Percentiles rank a stretch among this genome's conserved stretches.
Conservation (phyloP, 2,113 vertebrate genomes). For the Megaptera novaeangliae region DNA sequence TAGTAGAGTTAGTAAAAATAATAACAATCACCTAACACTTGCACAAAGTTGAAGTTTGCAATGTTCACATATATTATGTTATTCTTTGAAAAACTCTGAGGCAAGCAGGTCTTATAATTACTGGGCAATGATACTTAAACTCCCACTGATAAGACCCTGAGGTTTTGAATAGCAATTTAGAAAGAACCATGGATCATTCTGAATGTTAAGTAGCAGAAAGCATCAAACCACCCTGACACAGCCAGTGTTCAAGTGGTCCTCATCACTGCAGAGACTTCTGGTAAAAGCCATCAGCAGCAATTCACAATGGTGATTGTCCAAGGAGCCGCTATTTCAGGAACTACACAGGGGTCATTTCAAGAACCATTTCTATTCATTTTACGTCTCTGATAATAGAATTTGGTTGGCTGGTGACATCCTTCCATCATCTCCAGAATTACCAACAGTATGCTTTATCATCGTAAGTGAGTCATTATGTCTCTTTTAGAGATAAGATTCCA, state of each 20-base stretch:
- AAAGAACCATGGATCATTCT: not conserved
- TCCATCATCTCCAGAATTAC: not conserved
- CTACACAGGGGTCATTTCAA: not conserved
- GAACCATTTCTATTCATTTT: not conserved
- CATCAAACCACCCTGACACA: too few species aligned
- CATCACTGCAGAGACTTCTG: not conserved
- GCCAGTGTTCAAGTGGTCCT: not conserved
- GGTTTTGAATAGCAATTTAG: not conserved
- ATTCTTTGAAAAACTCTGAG: slow-evolving; percentile 4
- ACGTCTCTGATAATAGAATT: not conserved
- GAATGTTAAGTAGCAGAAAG: not conserved
- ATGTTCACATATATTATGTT: not conserved
- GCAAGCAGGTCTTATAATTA: not conserved
- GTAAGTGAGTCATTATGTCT: not conserved
- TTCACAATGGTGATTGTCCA: not conserved
- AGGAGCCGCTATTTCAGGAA: not conserved
- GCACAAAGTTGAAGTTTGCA: not conserved
- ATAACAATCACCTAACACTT: not conserved
- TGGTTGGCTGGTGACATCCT: not conserved
- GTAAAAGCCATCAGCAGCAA: not conserved
- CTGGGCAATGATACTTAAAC: not conserved
- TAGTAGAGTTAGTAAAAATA: not conserved
- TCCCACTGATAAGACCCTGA: not conserved
- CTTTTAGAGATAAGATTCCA: not conserved
- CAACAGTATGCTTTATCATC: not conserved